Conservation (phyloP, 2,888 invertebrate genomes). For the Drosophila pseudotalamancana region DNA sequence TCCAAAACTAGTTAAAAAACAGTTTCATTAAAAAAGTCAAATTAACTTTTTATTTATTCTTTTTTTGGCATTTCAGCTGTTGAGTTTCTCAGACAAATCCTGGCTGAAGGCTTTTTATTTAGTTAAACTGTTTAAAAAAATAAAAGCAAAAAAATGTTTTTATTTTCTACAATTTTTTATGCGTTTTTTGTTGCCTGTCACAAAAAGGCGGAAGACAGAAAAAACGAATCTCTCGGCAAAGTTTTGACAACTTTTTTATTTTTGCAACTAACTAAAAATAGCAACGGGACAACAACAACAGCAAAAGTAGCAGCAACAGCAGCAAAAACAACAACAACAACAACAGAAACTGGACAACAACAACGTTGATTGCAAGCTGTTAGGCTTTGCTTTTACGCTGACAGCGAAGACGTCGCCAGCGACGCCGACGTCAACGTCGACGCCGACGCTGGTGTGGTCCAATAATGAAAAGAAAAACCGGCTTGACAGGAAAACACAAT, state of each 20-base stretch:
- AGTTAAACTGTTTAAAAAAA: conserved; percentile 46
- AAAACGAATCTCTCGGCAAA: conserved; percentile 49
- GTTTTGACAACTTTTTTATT: conserved; percentile 53
- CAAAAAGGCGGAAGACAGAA: conserved; percentile 67
- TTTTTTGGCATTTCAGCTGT: conserved; percentile 28
- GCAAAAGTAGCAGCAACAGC: conserved; percentile 31
- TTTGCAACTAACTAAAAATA: conserved; percentile 67
- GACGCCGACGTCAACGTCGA: conserved; percentile 23
- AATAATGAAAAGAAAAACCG: conserved; percentile 72
- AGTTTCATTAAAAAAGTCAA: conserved; percentile 33
- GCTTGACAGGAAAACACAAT: conserved; percentile 75
- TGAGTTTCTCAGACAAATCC: conserved; percentile 24
- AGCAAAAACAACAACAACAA: conserved; percentile 27
- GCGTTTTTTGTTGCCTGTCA: conserved; percentile 17
- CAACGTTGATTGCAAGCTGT: conserved; percentile 71
- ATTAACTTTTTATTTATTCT: background rate
- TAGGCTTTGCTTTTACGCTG: conserved; percentile 56
- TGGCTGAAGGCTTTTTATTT: background rate
- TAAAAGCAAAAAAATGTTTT: conserved; percentile 35
- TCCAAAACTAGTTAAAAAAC: background rate
- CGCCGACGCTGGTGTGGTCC: conserved; percentile 63
- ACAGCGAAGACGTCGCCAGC: conserved; percentile 39
- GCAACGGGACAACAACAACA: conserved; percentile 40
- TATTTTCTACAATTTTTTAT: conserved; percentile 12
- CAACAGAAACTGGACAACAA: conserved; percentile 41